Evolutionary conservation across 2,797 vertebrate species (phyloP).

Genomic region (Leptodactylus fallax): DNA sequence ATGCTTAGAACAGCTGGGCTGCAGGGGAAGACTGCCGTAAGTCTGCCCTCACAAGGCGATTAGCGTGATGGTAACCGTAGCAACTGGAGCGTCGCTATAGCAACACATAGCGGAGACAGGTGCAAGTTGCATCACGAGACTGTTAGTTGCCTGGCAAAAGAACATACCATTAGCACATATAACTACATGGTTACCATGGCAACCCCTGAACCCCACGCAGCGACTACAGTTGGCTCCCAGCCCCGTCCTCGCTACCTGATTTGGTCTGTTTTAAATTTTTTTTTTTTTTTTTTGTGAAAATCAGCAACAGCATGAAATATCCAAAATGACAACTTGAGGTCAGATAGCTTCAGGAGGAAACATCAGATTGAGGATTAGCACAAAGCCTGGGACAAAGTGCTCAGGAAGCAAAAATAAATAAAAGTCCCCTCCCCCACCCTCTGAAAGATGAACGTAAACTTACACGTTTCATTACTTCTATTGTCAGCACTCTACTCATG

Average conservation of each 20-base stretch:
- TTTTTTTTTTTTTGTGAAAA: slow-evolving; percentile 65
- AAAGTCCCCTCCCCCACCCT: not conserved
- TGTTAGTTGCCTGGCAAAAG: slow-evolving; percentile 89
- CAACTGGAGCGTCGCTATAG: slow-evolving; percentile 86
- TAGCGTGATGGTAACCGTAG: slow-evolving; percentile 86
- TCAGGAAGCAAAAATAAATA: not conserved
- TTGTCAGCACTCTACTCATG: not conserved
- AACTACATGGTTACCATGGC: slow-evolving; percentile 88
- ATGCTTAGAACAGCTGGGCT: slow-evolving; percentile 81
- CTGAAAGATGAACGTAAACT: not conserved
- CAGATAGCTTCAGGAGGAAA: slow-evolving; percentile 72
- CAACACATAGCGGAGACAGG: slow-evolving; percentile 87
- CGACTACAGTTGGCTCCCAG: slow-evolving; percentile 84
- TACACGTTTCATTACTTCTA: not conserved
- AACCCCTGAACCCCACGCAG: slow-evolving; percentile 86
- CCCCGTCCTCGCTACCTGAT: slow-evolving; percentile 65
- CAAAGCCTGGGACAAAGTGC: not conserved
- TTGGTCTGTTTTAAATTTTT: slow-evolving; percentile 63
- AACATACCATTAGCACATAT: slow-evolving; percentile 89
- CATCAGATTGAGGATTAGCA: slow-evolving; percentile 17
- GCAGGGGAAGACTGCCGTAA: slow-evolving; percentile 75
- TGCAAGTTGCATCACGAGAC: slow-evolving; percentile 84
- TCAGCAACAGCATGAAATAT: slow-evolving; percentile 72
- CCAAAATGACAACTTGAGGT: slow-evolving; percentile 75
- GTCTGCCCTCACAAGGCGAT: slow-evolving; percentile 83